phyloP scores from a whole-genome alignment of 1,140 invertebrate genomes.

The Drosophila quadrilineata region DNA sequence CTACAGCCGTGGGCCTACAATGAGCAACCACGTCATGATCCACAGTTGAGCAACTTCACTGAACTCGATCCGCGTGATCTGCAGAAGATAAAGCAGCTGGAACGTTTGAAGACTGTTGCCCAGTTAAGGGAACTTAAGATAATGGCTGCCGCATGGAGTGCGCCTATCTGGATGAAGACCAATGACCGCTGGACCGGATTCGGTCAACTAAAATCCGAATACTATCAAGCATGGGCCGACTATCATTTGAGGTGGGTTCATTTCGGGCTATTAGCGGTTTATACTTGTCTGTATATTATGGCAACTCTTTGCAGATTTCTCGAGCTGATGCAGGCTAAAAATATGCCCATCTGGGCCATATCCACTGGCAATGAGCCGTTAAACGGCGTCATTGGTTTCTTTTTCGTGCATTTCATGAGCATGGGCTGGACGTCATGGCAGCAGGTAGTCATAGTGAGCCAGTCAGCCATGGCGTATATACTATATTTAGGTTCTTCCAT shows the following conservation, averaged over 20 bases:
- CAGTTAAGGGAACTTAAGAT: conserved; percentile 81
- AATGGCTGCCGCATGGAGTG: conserved; percentile 90
- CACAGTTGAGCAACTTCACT: conserved; percentile 86
- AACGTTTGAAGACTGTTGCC: conserved; percentile 53
- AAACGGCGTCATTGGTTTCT: conserved; percentile 84
- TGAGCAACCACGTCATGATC: conserved; percentile 84
- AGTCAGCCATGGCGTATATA: too few relatives aligned
- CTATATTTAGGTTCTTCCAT: too few relatives aligned
- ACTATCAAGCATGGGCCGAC: conserved; percentile 90
- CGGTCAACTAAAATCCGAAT: conserved; percentile 85
- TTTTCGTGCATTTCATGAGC: conserved; percentile 86
- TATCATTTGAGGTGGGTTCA: conserved; percentile 88
- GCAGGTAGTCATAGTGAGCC: conserved; percentile 79
- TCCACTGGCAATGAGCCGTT: conserved; percentile 87
- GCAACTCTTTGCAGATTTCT: conserved; percentile 64
- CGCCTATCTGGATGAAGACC: conserved; percentile 97
- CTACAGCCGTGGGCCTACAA: conserved; percentile 84
- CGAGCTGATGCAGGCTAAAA: conserved; percentile 80
- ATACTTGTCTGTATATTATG: too few relatives aligned
- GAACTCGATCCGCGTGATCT: conserved; percentile 61
- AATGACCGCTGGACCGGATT: conserved; percentile 85
- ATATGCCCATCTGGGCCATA: conserved; percentile 85
- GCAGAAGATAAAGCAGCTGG: conserved; percentile 60
- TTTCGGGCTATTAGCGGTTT: too few relatives aligned
- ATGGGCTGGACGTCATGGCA: conserved; percentile 88